Base-by-base conservation (phyloP, 2,797 vertebrate genomes). In the Semotilus atromaculatus region DNA sequence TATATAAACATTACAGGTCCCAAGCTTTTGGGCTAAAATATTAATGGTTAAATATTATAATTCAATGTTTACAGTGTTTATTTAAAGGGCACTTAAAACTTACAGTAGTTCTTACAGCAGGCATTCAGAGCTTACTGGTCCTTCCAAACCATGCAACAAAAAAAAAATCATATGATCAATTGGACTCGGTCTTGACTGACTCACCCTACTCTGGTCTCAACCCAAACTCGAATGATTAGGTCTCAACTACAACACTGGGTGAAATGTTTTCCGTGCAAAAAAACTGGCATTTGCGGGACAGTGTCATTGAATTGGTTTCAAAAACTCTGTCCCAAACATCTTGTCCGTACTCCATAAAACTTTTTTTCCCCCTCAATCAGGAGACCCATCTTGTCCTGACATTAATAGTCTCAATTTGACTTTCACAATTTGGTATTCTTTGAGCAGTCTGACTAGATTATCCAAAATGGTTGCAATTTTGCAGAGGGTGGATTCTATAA, bases 391-490 rank as follows among this genome's bases (percentile, higher is more conserved):
- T 51, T 34, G 6, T 64, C 58, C 21, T 74, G 81, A 74, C 60
- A 40, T 83, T 75, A 26, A 83, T 40, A 9, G 73, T 55, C 43
- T 26, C 82, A 83, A 67, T 74, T 68, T 68, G 48, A 83, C 82
- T 83, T 83, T 83, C 5, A 83, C 29, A 74, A 66, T 74, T 29
- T 67, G 4, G 11, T 53, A 7, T 55, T 13, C 60, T 67, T 75
- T 40, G 36, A 70, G 83, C 21, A 45, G 83, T 62, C 19, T 36
- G 76, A 53, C 38, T 62, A 38, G 51, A 76, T 81, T 60, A 77
- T 38, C 34, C 67, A n/a, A 83, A 77, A 71, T 13, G 40, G 38
- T 73, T 40, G 26, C 36, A 62, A 82, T 82, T 82, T 78, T 71
- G 13, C 64, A 72, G 34, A 64, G 51, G 51, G 71, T 80, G 83